These are phyloP conservation scores for Ectropis grisescens DNA, from an alignment of 1,140 invertebrate species.

Conservation along the genomic window DNA sequence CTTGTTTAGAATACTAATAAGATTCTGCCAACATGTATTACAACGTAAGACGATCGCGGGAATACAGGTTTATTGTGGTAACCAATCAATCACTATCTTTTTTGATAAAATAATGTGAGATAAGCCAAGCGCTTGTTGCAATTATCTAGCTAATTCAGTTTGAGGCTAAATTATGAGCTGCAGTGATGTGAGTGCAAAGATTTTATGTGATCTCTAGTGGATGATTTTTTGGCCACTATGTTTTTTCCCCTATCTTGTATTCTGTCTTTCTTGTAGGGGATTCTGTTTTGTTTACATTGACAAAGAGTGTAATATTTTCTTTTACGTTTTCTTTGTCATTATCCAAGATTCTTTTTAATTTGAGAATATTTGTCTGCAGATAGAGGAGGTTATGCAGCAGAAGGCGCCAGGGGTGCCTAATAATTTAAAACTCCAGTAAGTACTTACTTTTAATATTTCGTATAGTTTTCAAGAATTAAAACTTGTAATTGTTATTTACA, in stretches of 20 bases:
- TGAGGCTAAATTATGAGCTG: constrained; percentile 6
- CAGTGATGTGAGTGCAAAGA: constrained; percentile 3
- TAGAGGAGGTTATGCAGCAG: constrained; percentile 66
- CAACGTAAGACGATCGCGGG: constrained; percentile 28
- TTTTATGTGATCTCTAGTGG: no score
- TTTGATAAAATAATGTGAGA: constrained; percentile 16
- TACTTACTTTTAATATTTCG: constrained; percentile 10
- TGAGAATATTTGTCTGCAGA: no score
- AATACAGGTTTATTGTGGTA: constrained; percentile 52
- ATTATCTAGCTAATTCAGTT: no score
- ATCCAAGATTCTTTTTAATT: no score
- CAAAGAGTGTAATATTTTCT: no score
- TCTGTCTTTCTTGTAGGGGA: neutral
- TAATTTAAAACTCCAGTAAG: constrained; percentile 43
- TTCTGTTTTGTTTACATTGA: constrained; percentile 20
- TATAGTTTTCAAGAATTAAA: no score
- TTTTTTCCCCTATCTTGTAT: neutral
- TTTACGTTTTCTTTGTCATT: no score
- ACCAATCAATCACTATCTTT: constrained; percentile 20
- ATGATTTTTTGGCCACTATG: no score
- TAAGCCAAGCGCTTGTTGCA: constrained; percentile 3
- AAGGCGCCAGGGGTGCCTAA: constrained; percentile 57
- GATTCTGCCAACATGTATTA: no score
- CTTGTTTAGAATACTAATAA: no score
- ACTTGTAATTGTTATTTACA: no score